Evolutionary conservation across 1,140 invertebrate genomes (phyloP).

Genomic region (Bombus sylvicola): DNA sequence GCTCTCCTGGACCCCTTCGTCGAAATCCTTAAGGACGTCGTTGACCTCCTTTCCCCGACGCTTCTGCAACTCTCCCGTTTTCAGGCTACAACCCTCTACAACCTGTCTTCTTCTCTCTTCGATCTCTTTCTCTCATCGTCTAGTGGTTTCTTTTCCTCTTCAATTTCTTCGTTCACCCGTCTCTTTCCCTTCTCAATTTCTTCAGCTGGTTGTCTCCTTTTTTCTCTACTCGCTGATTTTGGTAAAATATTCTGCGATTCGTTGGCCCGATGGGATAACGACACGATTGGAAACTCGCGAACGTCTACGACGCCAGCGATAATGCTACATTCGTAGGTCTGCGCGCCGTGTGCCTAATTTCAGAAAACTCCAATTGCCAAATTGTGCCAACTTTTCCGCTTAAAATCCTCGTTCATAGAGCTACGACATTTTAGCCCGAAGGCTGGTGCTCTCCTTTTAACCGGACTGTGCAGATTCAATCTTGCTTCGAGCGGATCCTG

Average conservation of each 20-base stretch:
- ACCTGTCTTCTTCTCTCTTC: background rate
- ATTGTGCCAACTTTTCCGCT: too few species aligned
- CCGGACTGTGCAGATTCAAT: conserved; percentile 74
- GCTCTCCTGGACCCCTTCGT: conserved; percentile 71
- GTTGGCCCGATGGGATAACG: too few species aligned
- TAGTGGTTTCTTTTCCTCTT: too few species aligned
- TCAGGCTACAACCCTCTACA: conserved; percentile 39
- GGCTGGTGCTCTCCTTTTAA: conserved; percentile 62
- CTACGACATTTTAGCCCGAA: conserved; percentile 32
- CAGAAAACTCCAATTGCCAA: too few species aligned
- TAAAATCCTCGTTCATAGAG: too few species aligned
- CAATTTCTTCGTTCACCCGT: background rate
- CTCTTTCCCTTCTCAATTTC: background rate
- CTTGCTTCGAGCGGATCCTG: conserved; percentile 63
- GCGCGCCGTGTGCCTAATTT: too few species aligned
- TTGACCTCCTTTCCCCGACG: conserved; percentile 75
- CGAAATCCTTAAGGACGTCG: conserved; percentile 79
- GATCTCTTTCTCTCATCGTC: background rate
- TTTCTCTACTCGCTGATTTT: background rate
- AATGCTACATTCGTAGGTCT: too few species aligned
- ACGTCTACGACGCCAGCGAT: too few species aligned
- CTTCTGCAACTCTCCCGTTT: conserved; percentile 63
- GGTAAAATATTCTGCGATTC: background rate
- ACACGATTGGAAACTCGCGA: too few species aligned
- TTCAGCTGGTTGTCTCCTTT: too few species aligned